A percentile compares a stretch with the other conserved stretches of the same genome.
Conservation (phyloP, 2,888 invertebrate genomes). For the Spilarctia lutea region DNA sequence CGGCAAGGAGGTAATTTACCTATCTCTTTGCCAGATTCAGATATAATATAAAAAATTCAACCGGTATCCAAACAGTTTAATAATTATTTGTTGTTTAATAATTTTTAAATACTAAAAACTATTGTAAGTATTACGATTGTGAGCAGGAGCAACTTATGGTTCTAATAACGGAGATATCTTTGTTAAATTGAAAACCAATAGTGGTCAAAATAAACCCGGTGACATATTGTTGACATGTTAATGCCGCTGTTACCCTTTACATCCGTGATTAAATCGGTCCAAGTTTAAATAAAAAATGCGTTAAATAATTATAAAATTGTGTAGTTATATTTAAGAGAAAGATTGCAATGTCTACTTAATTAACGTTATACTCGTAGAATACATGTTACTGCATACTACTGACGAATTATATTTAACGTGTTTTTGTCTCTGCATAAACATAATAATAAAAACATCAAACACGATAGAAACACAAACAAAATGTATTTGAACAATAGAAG, state of each 20-base stretch:
- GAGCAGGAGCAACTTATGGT: background rate
- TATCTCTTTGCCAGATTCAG: constrained; percentile 68
- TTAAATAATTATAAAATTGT: background rate
- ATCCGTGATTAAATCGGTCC: constrained; percentile 27
- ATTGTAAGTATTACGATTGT: background rate
- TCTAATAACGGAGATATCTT: background rate
- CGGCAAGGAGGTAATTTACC: constrained; percentile 85
- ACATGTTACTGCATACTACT: background rate
- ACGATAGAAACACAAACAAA: background rate
- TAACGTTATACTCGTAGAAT: background rate
- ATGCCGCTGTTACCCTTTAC: constrained; percentile 25
- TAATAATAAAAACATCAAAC: background rate
- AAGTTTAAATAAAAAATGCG: constrained; percentile 12
- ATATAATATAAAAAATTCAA: constrained; percentile 26
- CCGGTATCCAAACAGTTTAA: background rate
- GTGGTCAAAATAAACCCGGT: constrained; percentile 40
- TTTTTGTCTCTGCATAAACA: background rate
- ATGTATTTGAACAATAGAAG: background rate
- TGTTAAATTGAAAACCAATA: constrained; percentile 33
- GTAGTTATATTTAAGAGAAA: background rate
- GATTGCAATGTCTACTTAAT: background rate
- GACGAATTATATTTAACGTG: background rate
- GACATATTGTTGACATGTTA: constrained; percentile 52
- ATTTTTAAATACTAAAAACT: background rate
- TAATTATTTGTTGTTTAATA: background rate